A percentile compares a stretch with the other conserved stretches of the same genome.
Conservation (phyloP, 2,113 vertebrate genomes). For the Pogona vitticeps region DNA sequence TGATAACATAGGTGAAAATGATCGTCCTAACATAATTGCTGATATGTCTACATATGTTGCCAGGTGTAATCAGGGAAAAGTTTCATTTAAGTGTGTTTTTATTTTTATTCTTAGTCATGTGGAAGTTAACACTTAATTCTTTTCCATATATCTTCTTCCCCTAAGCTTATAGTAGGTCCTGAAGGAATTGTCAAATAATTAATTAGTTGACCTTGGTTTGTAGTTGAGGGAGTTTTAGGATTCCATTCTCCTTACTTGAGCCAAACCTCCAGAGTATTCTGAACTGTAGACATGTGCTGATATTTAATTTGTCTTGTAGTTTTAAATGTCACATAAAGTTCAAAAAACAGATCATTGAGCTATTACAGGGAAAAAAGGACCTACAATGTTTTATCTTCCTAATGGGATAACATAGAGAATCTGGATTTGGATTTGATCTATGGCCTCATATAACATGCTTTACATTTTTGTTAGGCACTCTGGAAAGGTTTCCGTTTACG, state of each 20-base stretch:
- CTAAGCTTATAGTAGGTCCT: constrained; percentile 85
- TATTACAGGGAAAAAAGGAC: constrained; percentile 81
- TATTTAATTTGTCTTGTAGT: constrained; percentile 92
- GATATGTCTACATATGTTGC: constrained; percentile 37
- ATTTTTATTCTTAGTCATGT: constrained; percentile 69
- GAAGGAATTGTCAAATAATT: constrained; percentile 89
- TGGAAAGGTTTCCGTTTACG: constrained; percentile 91
- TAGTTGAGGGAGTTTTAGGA: constrained; percentile 85
- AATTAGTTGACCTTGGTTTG: constrained; percentile 91
- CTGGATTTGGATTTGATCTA: constrained; percentile 88
- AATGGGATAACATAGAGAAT: constrained; percentile 92
- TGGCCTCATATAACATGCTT: constrained; percentile 77
- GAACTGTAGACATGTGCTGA: constrained; percentile 87
- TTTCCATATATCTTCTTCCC: constrained; percentile 67
- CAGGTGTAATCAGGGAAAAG: constrained; percentile 53
- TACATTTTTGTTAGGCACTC: constrained; percentile 86
- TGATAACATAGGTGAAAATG: constrained; percentile 44
- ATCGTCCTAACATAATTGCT: constrained; percentile 50
- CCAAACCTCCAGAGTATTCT: constrained; percentile 84
- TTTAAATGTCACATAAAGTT: constrained; percentile 95
- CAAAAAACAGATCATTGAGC: constrained; percentile 91
- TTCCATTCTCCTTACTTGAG: constrained; percentile 85
- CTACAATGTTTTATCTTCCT: constrained; percentile 94
- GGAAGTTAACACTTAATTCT: constrained; percentile 71
- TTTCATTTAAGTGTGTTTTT: constrained; percentile 69